These are phyloP conservation scores for Tanaodytes sp. DNA, from an alignment of 2,888 invertebrate genomes.

Conservation along the genomic window DNA sequence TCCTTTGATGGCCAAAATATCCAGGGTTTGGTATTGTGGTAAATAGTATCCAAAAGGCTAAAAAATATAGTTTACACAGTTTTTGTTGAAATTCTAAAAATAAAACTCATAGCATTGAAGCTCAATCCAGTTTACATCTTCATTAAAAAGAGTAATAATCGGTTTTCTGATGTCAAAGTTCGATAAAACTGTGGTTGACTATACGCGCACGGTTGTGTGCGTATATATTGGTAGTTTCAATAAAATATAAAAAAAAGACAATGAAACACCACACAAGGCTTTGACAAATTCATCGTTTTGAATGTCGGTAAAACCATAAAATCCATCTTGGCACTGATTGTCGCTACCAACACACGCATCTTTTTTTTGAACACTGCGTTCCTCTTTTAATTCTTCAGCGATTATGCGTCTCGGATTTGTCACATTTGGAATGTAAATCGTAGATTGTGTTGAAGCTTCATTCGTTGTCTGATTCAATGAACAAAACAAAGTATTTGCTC, in stretches of 20 bases:
- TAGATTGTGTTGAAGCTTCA: not conserved
- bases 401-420: too few relatives aligned
- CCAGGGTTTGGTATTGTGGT: not conserved
- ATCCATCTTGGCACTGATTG: not conserved
- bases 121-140: slow-evolving; percentile 5
- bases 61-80: not conserved
- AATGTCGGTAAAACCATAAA: slow-evolving; percentile 4
- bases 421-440: too few relatives aligned
- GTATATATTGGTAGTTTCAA: slow-evolving; percentile 22
- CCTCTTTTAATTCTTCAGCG: not conserved
- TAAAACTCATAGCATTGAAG: not conserved
- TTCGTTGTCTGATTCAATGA: not conserved
- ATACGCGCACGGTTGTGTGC: not conserved
- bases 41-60: not conserved
- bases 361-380: not conserved
- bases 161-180: not conserved
- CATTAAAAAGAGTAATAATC: slow-evolving; percentile 1
- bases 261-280: slow-evolving; percentile 8
- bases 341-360: not conserved
- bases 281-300: slow-evolving; percentile 4
- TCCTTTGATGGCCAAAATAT: slow-evolving; percentile 6
- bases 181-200: slow-evolving; percentile 1
- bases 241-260: slow-evolving; percentile 21
- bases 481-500: not conserved
- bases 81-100: not conserved